These are phyloP conservation scores for Hirudinaria manillensis DNA, from an alignment of 2,888 invertebrate species.

Conservation along the genomic window DNA sequence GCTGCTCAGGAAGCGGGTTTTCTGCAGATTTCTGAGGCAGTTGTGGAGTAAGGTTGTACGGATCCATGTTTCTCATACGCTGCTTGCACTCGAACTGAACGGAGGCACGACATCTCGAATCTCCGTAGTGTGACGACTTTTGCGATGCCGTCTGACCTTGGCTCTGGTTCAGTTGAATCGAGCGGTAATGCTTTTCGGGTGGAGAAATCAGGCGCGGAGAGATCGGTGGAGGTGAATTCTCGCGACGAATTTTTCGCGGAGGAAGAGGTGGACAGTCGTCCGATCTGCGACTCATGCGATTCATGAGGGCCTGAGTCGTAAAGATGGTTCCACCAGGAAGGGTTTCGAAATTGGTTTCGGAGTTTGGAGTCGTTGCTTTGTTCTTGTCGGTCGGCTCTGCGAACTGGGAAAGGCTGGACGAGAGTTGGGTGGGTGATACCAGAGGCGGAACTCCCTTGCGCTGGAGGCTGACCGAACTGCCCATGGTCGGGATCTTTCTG, in stretches of 20 bases:
- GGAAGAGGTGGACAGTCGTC: constrained; percentile 10
- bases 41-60: constrained; percentile 13
- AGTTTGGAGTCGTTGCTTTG: not conserved
- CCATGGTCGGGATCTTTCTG: constrained; percentile 6
- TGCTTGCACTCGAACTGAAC: no score
- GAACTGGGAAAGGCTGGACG: constrained; percentile 9
- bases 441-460: not conserved
- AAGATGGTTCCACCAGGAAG: not conserved
- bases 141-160: not conserved
- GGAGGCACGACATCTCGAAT: not conserved
- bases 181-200: not conserved
- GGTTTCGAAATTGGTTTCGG: not conserved
- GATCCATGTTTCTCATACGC: not conserved
- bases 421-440: not conserved
- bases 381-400: not conserved
- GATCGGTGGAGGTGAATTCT: not conserved
- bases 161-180: not conserved
- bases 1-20: not conserved
- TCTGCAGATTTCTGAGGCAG: constrained; percentile 15
- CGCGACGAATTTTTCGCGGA: constrained; percentile 4
- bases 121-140: constrained; percentile 1
- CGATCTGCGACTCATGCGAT: not conserved
- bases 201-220: not conserved
- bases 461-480: constrained; percentile 1
- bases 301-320: not conserved